Evolutionary conservation across 2,113 vertebrate genomes (phyloP), one percentile per base, ranked within the genome.

Genomic region (Coracopsis vasa): DNA sequence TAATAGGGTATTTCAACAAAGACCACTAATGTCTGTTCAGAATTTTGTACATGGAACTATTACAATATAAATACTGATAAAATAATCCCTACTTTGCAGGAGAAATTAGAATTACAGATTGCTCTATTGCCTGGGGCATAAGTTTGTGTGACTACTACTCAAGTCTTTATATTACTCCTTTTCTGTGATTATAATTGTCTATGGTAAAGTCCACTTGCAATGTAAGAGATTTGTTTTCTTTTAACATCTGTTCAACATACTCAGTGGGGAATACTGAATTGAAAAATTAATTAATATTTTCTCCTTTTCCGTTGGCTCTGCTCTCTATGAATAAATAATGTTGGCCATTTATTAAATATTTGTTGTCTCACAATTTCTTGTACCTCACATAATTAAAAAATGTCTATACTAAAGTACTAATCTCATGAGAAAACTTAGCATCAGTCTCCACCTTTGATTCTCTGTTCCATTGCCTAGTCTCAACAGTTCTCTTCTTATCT

Each of bases 221-320:
- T 23, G 4, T 72, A 69, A 92, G 70, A 78, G 17, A 31, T 83
- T 83, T 77, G 18, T 89, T 95, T 92, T 54, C 74, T 29, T 78
- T 77, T 42, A 90, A 13, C 71, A 86, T 78, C 82, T 92, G 74
- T 90, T 93, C 71, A 65, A 62, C 33, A 64, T 37, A 61, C 41
- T 77, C 79, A 66, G 24, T 16, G 20, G 90, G 88, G 92, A 94
- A 88, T 73, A 69, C 29, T 86, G 82, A 86, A 90, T 27, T 47
- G 53, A 94, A 96, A 88, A 93, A 80, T 60, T 92, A 93, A 92
- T 88, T 92, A 90, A 66, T 80, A 74, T 88, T 90, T 94, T 83
- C 64, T 90, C 23, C 16, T 90, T 72, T 86, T 64, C 75, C 61
- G 67, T 86, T 95, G 80, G 45, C 31, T 93, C 47, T 88, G 18